Base-by-base conservation (phyloP, 2,797 vertebrate genomes). In the Microcaecilia unicolor region DNA sequence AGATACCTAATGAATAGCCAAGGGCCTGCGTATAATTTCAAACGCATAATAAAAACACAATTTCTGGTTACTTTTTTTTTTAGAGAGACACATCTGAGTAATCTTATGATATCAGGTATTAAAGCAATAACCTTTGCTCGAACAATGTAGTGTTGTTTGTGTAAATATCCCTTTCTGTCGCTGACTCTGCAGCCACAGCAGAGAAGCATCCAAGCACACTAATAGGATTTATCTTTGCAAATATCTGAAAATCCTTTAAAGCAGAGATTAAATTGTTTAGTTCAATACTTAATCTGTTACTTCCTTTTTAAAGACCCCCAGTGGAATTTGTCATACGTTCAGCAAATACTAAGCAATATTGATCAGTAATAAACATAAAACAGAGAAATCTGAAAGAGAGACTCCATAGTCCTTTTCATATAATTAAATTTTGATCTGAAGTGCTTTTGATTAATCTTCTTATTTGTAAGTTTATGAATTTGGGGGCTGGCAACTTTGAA, bases 201-300 rank as follows among this genome's bases (percentile, higher is more conserved):
- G 60, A 41, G 24, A 56, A 49, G 70, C 48, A 52, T 55, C 37
- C 57, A 67, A 67, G 55, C 64, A 38, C 39, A 48, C 52, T 70
- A 74, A 74, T 61, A 81, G 64, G 65, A 79, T 79, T 81, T 81
- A 78, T 65, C 64, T 77, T 76, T 80, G 76, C 61, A 65, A 78
- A 80, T 79, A 78, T 68, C 75, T 48, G 64, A 74, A 76, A 72
- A 73, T 72, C 64, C 65, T 76, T 83, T 70, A 73, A 70, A 65
- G 61, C 60, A 39, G 68, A 78, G 72, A 84, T 83, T 80, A 76
- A 81, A 74, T 81, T 78, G 70, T 76, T 81, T 66, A 77, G 72
- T 57, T 84, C 80, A 76, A 81, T 81, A 80, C 79, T 78, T 84
- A 78, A 83, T 81, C 72, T 81, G 76, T 79, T 80, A 77, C 72